phyloP scores from a whole-genome alignment of 2,797 vertebrate species.

The Chrosomus eos region DNA sequence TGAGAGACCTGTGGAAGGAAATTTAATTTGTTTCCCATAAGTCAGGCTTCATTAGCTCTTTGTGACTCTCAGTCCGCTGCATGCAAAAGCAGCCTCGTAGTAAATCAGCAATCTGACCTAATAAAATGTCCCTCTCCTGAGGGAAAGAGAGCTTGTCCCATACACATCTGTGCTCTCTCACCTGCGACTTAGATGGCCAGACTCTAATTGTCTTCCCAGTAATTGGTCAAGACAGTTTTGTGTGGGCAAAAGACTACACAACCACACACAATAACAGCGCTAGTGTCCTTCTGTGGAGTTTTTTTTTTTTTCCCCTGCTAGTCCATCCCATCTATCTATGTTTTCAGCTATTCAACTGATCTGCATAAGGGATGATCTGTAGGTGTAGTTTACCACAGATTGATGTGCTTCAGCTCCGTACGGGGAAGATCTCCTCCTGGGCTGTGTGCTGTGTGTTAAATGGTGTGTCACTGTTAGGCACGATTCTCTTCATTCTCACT shows the following conservation, averaged over 20 bases:
- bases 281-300: background rate
- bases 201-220: conserved; percentile 49
- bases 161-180: conserved; percentile 19
- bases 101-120: conserved; percentile 45
- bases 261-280: conserved; percentile 35
- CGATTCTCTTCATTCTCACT: conserved; percentile 29
- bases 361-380: conserved; percentile 30
- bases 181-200: conserved; percentile 30
- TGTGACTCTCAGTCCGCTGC: conserved; percentile 37
- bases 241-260: conserved; percentile 24
- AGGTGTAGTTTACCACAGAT: conserved; percentile 29
- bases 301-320: background rate
- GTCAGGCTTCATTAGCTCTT: conserved; percentile 57
- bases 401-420: conserved; percentile 31
- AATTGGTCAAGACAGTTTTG: conserved; percentile 50
- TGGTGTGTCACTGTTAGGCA: conserved; percentile 36
- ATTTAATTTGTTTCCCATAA: conserved; percentile 54
- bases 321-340: conserved; percentile 8
- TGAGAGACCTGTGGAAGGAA: conserved; percentile 39
- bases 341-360: background rate
- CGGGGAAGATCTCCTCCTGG: conserved; percentile 23
- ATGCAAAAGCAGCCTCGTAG: conserved; percentile 22
- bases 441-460: conserved; percentile 48
- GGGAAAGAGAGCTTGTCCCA: conserved; percentile 1
- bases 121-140: conserved; percentile 30